These are phyloP conservation scores for Hemicordylus capensis DNA, from an alignment of 2,113 vertebrate species.

Conservation along the genomic window DNA sequence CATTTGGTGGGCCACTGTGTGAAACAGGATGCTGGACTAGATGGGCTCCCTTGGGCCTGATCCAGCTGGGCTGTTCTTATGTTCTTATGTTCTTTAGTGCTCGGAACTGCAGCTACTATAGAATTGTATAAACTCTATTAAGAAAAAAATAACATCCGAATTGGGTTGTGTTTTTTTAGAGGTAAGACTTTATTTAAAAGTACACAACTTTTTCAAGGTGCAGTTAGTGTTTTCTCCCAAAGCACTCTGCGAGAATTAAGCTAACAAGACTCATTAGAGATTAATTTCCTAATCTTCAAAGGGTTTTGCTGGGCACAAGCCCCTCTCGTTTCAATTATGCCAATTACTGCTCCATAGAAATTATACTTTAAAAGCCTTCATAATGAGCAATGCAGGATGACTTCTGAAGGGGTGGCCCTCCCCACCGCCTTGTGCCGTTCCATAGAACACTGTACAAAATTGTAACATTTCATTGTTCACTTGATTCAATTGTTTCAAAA, in stretches of 20 bases:
- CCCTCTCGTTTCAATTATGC: conserved; percentile 17
- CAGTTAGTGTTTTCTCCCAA: not conserved
- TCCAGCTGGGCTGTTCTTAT: too few relatives aligned
- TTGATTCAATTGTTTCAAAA: not conserved
- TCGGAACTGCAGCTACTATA: not conserved
- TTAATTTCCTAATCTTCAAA: conserved; percentile 26
- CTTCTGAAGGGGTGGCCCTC: not conserved
- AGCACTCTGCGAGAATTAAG: conserved; percentile 7
- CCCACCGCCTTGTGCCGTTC: not conserved
- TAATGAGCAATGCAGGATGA: conserved; percentile 4
- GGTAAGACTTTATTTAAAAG: not conserved
- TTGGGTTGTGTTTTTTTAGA: not conserved
- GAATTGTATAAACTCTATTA: not conserved
- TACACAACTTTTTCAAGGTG: not conserved
- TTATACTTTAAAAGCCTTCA: not conserved
- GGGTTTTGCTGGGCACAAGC: not conserved
- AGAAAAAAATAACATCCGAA: not conserved
- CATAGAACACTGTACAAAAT: not conserved
- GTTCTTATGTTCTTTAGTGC: too few relatives aligned
- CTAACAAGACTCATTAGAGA: conserved; percentile 24
- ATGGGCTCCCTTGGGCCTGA: too few relatives aligned
- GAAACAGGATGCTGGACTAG: too few relatives aligned
- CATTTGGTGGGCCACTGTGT: too few relatives aligned
- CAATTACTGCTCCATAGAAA: conserved; percentile 17
- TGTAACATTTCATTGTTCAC: not conserved